Evolutionary conservation across 2,797 vertebrate species (phyloP), one percentile per base, ranked within the genome.

Genomic region (Epinephelus malabaricus): DNA sequence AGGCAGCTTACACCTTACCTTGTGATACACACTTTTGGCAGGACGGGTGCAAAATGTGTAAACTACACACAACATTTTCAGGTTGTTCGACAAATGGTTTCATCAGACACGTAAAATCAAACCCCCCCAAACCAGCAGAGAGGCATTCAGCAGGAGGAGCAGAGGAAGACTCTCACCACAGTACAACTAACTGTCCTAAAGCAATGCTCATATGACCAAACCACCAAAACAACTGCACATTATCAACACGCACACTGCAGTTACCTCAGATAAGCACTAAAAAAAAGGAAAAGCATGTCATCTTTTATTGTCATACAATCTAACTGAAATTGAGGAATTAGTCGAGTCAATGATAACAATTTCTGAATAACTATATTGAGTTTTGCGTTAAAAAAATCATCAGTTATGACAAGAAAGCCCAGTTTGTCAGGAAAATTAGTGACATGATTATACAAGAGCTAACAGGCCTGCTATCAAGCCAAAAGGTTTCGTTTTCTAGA

Each of bases 21-120:
- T 55, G 40, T 43, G 53, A 69, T 19, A 21, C 58, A 71, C 5
- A 40, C 19, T 18, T 49, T 43, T 65, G 47, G 27, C 23, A 30
- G 30, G 50, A 58, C 12, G 12, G 30, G 11, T n/a, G 4, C 10
- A 56, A 27, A 71, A 68, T 23, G 21, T 53, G 45, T 51, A 54
- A 49, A 45, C 55, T 38, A 19, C 45, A 21, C 4, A 19, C 23
- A 13, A 51, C 2, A 49, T 17, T 9, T 73, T 61, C 59, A 5
- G 5, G 38, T 50, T 45, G 19, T 81, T 81, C 30, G 53, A 73
- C 59, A 69, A 69, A 64, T 72, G 27, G 50, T 14, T 69, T 59
- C 27, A 73, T 69, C 53, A 69, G 11, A 69, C 47, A 54, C 76
- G 46, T 50, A 71, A 68, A 63, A 21, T 45, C 65, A 25, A 21